Base-by-base conservation (phyloP, 2,113 vertebrate genomes). In the Callaeas wilsoni region DNA sequence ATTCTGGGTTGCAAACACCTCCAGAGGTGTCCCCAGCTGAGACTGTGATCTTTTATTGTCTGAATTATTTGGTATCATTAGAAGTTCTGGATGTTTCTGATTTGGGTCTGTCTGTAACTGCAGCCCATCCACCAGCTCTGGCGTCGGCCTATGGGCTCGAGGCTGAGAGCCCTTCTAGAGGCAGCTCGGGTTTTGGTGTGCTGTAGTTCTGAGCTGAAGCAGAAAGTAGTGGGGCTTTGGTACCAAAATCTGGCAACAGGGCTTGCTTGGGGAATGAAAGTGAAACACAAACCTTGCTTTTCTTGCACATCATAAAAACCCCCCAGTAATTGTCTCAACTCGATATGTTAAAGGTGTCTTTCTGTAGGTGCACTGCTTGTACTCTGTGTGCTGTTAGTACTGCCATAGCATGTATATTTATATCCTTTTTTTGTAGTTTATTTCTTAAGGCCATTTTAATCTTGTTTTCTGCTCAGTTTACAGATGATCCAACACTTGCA, bases 401-500 rank as follows among this genome's bases (percentile, higher is more conserved):
- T 80, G 16, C 50, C 16, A 10, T 57, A 74, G 57, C 39, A 16
- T 50, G 21, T 7, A 1, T 57, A 82, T 49, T 70, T 80, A 9
- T 29, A 7, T 27, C 26, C 0, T 2, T 21, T 68, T 60, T 60
- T 32, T 10, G 9, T n/a, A 30, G 10, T 56, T 79, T 77, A 41
- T 87, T 76, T 86, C 27, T 80, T 81, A 84, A 37, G 39, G 35
- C 52, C 23, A 10, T 52, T 53, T 90, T 63, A 90, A 96, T 74
- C 84, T 96, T 2, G 16, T 90, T 90, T n/a, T 98, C 84, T 97
- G 47, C 85, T 97, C 94, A 99, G 99, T 99, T 99, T 96, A 99
- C 99, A 97, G 99, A 99, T 97, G 99, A 99, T 80, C 99, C 99
- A 0, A 99, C 99, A 1, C 98, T 99, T 30, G 99, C 99, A 6